Conservation (phyloP, 2,888 invertebrate genomes). For the Balanococcus diminutus region DNA sequence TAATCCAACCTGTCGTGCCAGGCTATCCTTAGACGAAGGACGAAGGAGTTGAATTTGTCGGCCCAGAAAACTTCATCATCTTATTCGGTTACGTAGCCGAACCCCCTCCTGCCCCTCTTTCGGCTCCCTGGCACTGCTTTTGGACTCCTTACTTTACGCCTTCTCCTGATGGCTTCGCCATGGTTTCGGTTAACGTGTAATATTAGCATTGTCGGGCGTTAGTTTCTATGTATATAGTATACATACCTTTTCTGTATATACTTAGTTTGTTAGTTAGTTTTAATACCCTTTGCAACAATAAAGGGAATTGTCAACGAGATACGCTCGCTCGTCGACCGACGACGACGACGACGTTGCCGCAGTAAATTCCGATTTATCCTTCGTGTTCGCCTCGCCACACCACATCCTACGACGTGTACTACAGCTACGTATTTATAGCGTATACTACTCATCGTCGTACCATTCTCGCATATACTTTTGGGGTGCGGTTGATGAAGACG, state of each 20-base stretch:
- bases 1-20: constrained; percentile 47
- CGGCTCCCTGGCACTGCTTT: background rate
- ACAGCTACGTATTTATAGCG: no score
- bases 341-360: constrained; percentile 29
- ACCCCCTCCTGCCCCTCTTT: background rate
- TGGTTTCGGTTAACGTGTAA: constrained; percentile 15
- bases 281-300: constrained; percentile 54
- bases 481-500: background rate
- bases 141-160: background rate
- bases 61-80: constrained; percentile 51
- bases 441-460: background rate
- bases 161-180: background rate
- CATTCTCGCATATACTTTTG: background rate
- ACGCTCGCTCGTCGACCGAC: constrained; percentile 42
- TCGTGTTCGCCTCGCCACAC: background rate
- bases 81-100: background rate
- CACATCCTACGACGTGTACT: background rate
- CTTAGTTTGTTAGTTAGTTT: constrained; percentile 52
- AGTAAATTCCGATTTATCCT: constrained; percentile 49
- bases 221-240: background rate
- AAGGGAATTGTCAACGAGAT: constrained; percentile 54
- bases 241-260: constrained; percentile 48
- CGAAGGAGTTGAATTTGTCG: constrained; percentile 45
- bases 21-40: constrained; percentile 17
- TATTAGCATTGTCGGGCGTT: constrained; percentile 46